Base-by-base conservation (phyloP, 1,140 invertebrate genomes). In the Lasioglossum baleicum region DNA sequence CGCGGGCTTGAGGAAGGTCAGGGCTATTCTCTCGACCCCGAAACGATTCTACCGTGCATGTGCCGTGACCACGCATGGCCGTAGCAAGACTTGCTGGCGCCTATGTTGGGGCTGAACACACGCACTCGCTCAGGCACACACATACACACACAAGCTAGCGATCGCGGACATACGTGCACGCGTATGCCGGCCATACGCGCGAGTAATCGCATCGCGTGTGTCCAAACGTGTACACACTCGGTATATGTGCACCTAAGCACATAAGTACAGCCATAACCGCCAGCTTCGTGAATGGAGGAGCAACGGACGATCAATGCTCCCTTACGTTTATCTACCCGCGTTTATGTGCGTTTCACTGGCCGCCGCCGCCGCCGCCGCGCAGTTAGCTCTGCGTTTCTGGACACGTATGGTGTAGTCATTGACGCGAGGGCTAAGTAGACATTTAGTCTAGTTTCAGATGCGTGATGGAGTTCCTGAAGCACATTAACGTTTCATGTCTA, bases 271-370 rank as follows among this genome's bases (percentile, higher is more conserved):
- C 88, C 85, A 86, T 89, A 87, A 88, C 88, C 86, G 84, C 83
- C 82, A 84, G 87, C 84, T 88, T 88, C 84, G 87, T 90, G 88
- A 90, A 90, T 90, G 89, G 88, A 87, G 84, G 66, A 82, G 72
- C 86, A 83, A 86, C 85, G 82, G 40, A 88, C 82, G 88, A 88
- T 88, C 86, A 88, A 87, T 89, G 85, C 87, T 85, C 82, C 79
- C 83, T 88, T 83, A 83, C 80, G 83, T 83, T 89, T 84, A 85
- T 80, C 81, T 83, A 79, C 81, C 35, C 64, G 82, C 84, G 74
- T 86, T 86, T 86, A 86, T 85, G 84, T 77, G 81, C 83, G 73
- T 80, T 74, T 79, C 69, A 60, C 80, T 72, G 66, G 66, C 66
- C 53, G 42, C 35, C 61, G 44, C 44, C n/a, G n/a, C n/a, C n/a